phyloP scores from a whole-genome alignment of 30 jellyfish, hydroid and myxozoan genomes.

The Pseudorhiza aurosa region DNA sequence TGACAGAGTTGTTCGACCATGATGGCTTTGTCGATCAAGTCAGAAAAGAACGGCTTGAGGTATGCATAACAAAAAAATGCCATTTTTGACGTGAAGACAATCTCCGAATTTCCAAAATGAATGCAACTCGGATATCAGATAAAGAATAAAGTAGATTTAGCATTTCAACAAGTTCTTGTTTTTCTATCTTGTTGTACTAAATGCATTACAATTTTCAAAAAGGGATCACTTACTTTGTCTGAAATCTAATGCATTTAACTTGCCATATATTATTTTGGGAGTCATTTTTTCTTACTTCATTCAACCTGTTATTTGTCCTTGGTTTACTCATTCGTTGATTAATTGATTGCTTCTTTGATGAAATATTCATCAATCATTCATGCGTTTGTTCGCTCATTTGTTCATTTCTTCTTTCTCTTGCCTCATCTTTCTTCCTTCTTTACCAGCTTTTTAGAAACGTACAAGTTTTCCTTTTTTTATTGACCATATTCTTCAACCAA shows the following conservation, averaged over 20 bases:
- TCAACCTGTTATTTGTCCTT: background rate
- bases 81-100: no score
- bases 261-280: background rate
- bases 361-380: background rate
- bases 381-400: background rate
- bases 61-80: background rate
- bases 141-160: no score
- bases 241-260: no score
- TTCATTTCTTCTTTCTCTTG: background rate
- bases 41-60: conserved; percentile 84
- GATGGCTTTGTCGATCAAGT: conserved; percentile 87
- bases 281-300: background rate
- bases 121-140: no score
- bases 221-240: no score
- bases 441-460: background rate
- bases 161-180: no score
- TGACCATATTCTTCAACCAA: background rate
- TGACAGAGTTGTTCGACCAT: conserved; percentile 86
- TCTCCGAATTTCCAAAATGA: no score
- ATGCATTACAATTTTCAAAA: no score
- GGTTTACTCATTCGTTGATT: background rate
- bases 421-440: background rate
- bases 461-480: background rate
- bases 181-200: no score
- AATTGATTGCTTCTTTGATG: background rate